Percentiles rank a stretch among this genome's conserved stretches.
Evolutionary conservation across 2,888 invertebrate genomes (phyloP).

Genomic region (Arctia plantaginis): DNA sequence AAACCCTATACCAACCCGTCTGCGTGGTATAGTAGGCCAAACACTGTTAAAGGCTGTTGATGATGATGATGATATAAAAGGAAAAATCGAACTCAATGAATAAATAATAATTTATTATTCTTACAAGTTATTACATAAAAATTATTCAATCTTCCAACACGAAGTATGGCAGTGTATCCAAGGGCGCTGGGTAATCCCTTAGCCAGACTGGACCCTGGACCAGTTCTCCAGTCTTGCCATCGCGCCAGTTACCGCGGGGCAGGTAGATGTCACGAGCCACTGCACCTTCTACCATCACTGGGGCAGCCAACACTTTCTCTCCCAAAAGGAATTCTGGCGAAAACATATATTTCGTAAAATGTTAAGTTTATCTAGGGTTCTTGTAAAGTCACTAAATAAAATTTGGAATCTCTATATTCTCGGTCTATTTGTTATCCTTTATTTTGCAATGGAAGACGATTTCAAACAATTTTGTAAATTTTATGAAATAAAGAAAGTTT

Average conservation of each 20-base stretch:
- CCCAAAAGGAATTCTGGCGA: conserved; percentile 90
- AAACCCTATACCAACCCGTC: no score
- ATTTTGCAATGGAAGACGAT: no score
- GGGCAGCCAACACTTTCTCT: conserved; percentile 89
- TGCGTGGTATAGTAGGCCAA: no score
- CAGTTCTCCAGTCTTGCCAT: conserved; percentile 71
- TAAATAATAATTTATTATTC: conserved; percentile 11
- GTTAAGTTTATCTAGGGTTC: neutral
- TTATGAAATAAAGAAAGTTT: no score
- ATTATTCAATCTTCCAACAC: conserved; percentile 58
- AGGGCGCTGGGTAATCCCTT: conserved; percentile 87
- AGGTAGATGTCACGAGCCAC: conserved; percentile 88
- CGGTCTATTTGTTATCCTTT: no score
- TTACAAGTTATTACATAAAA: conserved; percentile 27
- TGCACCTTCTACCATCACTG: conserved; percentile 88
- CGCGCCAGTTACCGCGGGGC: conserved; percentile 90
- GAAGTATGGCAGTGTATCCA: conserved; percentile 89
- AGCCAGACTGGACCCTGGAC: conserved; percentile 86
- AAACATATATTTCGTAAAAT: neutral
- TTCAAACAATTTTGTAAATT: no score
- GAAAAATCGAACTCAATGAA: conserved; percentile 1
- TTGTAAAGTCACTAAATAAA: no score
- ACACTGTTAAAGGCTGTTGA: no score
- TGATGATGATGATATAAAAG: no score
- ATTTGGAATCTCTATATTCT: neutral